Percentiles rank a stretch among this genome's conserved stretches.
phyloP scores from a whole-genome alignment of 2,113 vertebrate species.

The Lynx canadensis region DNA sequence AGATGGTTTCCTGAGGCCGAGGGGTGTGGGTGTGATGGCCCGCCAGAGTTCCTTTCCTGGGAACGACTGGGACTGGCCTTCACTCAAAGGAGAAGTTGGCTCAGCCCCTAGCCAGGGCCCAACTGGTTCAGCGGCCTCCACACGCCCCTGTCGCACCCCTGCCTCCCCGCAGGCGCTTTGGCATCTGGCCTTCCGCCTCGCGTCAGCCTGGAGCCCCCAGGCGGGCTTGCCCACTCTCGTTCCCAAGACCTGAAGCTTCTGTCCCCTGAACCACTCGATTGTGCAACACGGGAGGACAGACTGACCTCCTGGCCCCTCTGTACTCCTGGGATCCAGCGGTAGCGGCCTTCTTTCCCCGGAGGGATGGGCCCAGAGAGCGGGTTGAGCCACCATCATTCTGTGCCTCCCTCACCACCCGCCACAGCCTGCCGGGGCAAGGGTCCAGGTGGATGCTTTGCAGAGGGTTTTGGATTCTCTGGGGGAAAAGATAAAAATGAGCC shows the following conservation, averaged over 20 bases:
- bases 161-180: background rate
- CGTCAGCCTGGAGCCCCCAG: background rate
- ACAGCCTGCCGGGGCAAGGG: rapidly evolving
- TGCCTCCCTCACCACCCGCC: background rate
- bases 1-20: background rate
- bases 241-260: background rate
- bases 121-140: background rate
- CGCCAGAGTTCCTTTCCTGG: background rate
- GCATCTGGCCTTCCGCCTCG: background rate
- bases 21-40: background rate
- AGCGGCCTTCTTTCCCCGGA: background rate
- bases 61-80: background rate
- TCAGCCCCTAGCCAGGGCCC: background rate
- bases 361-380: background rate
- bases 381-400: too few species aligned
- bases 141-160: background rate
- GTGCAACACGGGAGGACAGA: background rate
- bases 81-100: background rate
- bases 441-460: background rate
- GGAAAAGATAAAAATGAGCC: background rate
- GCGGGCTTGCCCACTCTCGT: background rate
- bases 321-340: background rate
- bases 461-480: background rate
- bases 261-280: background rate
- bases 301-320: background rate